phyloP scores from a whole-genome alignment of 23 tunicate genomes.

The Oikopleura albicans region DNA sequence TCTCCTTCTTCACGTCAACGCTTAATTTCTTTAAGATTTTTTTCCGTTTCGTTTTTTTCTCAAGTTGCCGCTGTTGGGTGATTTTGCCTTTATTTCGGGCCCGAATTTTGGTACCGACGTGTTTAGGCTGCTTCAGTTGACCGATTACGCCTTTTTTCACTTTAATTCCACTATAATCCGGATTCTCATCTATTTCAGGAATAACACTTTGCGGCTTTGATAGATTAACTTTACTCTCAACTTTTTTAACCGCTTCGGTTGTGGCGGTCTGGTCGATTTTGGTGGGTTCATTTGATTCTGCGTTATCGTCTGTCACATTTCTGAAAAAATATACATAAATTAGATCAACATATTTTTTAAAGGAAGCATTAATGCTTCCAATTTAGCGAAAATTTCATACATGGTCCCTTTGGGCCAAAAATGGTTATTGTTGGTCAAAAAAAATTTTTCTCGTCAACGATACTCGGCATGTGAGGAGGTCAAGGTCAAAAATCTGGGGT shows the following conservation, averaged over 20 bases:
- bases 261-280: not conserved
- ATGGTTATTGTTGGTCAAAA: too few species aligned
- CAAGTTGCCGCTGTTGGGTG: not conserved
- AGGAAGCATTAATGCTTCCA: too few species aligned
- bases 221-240: not conserved
- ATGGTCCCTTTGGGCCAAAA: too few species aligned
- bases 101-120: constrained; percentile 72
- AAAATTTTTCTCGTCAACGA: too few species aligned
- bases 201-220: not conserved
- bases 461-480: too few species aligned
- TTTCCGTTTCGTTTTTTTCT: not conserved
- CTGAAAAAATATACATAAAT: too few species aligned
- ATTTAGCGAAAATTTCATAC: too few species aligned
- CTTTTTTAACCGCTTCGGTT: not conserved
- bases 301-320: not conserved
- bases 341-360: too few species aligned
- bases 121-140: constrained; percentile 33
- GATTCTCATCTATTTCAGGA: not conserved
- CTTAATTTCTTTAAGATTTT: not conserved
- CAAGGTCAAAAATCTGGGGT: too few species aligned
- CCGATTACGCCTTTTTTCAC: not conserved
- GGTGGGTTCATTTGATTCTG: not conserved
- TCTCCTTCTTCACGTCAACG: not conserved
- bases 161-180: not conserved
- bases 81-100: constrained; percentile 49